A percentile compares a stretch with the other conserved stretches of the same genome.
These are phyloP conservation scores for Sitodiplosis mosellana DNA, from an alignment of 1,140 invertebrate genomes.

Conservation along the genomic window DNA sequence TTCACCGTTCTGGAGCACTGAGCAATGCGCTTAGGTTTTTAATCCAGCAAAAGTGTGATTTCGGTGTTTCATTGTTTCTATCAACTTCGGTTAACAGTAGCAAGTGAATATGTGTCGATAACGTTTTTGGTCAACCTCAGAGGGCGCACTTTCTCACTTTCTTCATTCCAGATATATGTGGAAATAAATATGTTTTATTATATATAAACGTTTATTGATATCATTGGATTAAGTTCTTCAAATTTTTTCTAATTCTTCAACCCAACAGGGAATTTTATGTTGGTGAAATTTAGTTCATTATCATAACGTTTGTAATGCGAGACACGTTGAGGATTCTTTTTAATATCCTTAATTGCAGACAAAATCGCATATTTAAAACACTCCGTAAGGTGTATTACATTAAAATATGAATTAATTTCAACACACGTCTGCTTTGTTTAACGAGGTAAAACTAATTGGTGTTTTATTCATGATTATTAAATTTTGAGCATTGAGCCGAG, in stretches of 20 bases:
- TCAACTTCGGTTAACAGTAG: neutral
- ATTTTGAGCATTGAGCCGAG: no score
- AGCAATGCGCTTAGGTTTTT: constrained; percentile 14
- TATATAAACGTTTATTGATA: constrained; percentile 1
- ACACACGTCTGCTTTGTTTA: no score
- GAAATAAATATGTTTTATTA: no score
- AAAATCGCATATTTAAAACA: constrained; percentile 15
- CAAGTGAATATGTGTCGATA: constrained; percentile 6
- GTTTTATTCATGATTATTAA: no score
- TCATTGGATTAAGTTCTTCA: constrained; percentile 6
- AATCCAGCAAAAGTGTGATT: constrained; percentile 14
- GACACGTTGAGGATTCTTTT: neutral
- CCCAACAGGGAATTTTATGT: constrained; percentile 5
- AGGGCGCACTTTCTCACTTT: constrained; percentile 1
- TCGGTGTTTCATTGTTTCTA: neutral
- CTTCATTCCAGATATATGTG: neutral
- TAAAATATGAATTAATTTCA: no score
- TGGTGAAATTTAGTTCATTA: neutral
- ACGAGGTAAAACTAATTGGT: no score
- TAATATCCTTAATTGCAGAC: constrained; percentile 7
- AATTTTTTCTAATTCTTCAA: constrained; percentile 5
- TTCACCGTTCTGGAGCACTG: no score
- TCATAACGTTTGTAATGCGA: neutral
- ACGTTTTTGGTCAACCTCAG: neutral
- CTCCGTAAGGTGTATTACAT: no score